Base-by-base conservation (phyloP, 2,888 invertebrate genomes). In the Callinectes sapidus region DNA sequence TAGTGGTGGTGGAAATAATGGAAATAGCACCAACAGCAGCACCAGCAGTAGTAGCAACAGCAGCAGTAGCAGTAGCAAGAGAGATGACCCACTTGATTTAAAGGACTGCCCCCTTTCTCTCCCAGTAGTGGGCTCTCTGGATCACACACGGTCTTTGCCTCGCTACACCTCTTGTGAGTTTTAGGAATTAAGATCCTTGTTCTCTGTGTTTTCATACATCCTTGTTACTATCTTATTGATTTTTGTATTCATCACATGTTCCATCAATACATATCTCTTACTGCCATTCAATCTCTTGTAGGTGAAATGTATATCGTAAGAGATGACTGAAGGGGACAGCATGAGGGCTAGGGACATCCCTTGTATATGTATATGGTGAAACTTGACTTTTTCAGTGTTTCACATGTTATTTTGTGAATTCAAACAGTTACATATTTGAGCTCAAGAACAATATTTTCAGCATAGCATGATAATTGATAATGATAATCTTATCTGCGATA, bases 81-180 rank as follows among this genome's bases (percentile, higher is more conserved):
- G 93, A 66, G 92, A 93, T 77, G 92, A 92, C 48, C 87, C 90
- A 10, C 77, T 94, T 71, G 94, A 94, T 6, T 88, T 94, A 13
- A 94, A 94, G 39, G 94, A 94, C 39, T 94, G 94, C 61, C 93
- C 94, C 14, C 92, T 94, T 18, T 89, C 90, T n/a, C 87, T 94
- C 10, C 93, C 94, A 8, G 87, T 93, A 13, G 89, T 94, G 35
- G 91, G 92, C 18, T 87, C 93, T 35, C 87, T 94, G n/a, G 94
- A 94, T 85, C 94, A 94, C 85, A 61, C 88, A 39, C 92, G 92
- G 23, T 94, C 92, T 39, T 89, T 94, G 35, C 94, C 93, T 23
- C 93, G 94, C 14, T 94, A 93, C 88, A 90, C 93, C 81, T 91
- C 92, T 35, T 87, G 94, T 94, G 91, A 94, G 94, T 91, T 35